Percentiles rank a stretch among this genome's conserved stretches.
phyloP scores from a whole-genome alignment of 2,797 vertebrate genomes.

The Phrynocephalus vlangalii region DNA sequence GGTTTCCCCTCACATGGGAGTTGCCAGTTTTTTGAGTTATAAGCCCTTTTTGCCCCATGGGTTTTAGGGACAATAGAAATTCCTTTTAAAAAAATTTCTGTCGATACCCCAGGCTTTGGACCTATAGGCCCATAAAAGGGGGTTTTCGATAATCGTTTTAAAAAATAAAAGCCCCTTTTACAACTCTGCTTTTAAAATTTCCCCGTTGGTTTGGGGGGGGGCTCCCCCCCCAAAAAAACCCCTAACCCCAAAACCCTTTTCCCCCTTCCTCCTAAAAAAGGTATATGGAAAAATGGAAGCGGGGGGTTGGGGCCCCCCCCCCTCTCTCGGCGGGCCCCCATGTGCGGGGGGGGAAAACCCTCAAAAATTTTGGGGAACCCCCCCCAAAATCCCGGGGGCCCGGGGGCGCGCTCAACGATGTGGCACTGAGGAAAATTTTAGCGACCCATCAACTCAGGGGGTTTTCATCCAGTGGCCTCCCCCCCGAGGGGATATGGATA shows the following conservation, averaged over 20 bases:
- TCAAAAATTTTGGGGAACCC: neutral
- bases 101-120: no score
- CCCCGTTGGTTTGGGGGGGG: no score
- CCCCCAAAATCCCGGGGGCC: neutral
- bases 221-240: no score
- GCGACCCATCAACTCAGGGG: conserved; percentile 16
- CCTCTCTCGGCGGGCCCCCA: neutral
- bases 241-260: neutral
- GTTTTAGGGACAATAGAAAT: no score
- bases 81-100: no score
- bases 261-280: neutral
- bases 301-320: neutral
- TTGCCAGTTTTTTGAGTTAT: no score
- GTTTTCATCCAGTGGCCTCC: conserved; percentile 48
- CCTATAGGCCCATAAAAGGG: no score
- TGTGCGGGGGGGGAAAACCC: accelerated
- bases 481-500: accelerated
- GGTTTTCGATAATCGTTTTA: no score
- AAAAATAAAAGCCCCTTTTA: no score
- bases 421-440: conserved; percentile 62
- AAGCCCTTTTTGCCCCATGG: no score
- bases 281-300: neutral
- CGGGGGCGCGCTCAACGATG: conserved; percentile 20
- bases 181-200: no score
- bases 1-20: no score